A percentile compares a stretch with the other conserved stretches of the same genome.
phyloP scores from a whole-genome alignment of 2,888 invertebrate genomes.

The Acanthacorydalis orientalis region DNA sequence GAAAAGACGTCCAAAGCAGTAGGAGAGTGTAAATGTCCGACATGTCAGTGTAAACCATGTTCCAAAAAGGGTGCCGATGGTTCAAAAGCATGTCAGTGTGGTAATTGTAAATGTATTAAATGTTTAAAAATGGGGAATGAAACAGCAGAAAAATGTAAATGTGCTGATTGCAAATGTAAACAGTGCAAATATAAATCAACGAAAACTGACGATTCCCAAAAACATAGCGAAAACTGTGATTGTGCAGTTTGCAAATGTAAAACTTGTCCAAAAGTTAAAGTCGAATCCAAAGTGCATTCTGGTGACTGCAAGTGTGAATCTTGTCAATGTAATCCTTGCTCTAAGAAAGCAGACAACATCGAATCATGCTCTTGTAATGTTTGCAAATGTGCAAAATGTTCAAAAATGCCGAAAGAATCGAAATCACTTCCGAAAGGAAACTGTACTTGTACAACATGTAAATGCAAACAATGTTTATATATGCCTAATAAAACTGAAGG shows the following conservation, averaged over 20 bases:
- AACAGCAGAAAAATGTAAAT: not conserved
- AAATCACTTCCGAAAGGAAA: too few relatives aligned
- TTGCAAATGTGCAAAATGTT: too few relatives aligned
- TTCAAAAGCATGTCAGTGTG: not conserved
- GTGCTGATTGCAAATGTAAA: not conserved
- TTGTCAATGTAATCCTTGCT: not conserved
- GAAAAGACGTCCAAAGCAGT: not conserved
- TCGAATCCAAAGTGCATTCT: not conserved
- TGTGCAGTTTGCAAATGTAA: not conserved
- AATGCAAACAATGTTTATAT: not conserved
- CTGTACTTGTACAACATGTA: not conserved
- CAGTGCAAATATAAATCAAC: not conserved
- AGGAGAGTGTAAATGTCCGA: not conserved
- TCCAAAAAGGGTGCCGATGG: not conserved
- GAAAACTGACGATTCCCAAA: not conserved
- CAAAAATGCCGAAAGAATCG: too few relatives aligned
- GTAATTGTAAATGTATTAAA: not conserved
- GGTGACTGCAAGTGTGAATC: not conserved
- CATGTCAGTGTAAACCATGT: not conserved
- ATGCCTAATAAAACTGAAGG: not conserved
- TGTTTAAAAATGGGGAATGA: not conserved
- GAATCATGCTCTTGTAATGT: not conserved
- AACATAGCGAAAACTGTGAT: not conserved
- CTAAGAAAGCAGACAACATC: not conserved
- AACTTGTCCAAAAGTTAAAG: not conserved